Evolutionary conservation across 2,797 vertebrate species (phyloP).

Genomic region (Siniperca obscura): DNA sequence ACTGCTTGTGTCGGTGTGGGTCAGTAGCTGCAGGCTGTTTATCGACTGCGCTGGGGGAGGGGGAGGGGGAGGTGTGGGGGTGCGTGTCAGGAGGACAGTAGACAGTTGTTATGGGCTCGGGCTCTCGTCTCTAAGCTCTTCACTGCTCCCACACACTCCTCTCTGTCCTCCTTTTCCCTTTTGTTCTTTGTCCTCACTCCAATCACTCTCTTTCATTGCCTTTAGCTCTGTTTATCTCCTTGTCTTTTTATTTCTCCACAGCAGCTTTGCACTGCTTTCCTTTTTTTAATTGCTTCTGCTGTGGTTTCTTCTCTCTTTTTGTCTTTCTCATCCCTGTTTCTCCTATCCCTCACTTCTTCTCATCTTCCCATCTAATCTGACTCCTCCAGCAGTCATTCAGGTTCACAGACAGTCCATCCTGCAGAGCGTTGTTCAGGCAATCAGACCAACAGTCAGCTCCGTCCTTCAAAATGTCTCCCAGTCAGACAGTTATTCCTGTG

Average conservation of each 20-base stretch:
- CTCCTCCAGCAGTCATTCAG: slow-evolving; percentile 16
- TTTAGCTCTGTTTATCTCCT: slow-evolving; percentile 42
- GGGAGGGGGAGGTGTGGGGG: slow-evolving; percentile 68
- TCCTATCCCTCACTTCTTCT: background rate
- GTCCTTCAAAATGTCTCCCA: slow-evolving; percentile 30
- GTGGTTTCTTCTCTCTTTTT: background rate
- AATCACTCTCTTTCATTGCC: slow-evolving; percentile 43
- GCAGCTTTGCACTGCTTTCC: slow-evolving; percentile 1
- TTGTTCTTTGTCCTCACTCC: slow-evolving; percentile 53
- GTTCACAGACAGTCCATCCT: slow-evolving; percentile 19
- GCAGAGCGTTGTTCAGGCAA: slow-evolving; percentile 20
- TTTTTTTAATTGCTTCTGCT: slow-evolving; percentile 2
- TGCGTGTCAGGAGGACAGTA: slow-evolving; percentile 70
- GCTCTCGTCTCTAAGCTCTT: slow-evolving; percentile 58
- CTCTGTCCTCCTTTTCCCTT: slow-evolving; percentile 59
- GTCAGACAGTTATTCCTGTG: slow-evolving; percentile 47
- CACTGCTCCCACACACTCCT: slow-evolving; percentile 61
- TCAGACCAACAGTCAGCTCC: slow-evolving; percentile 30
- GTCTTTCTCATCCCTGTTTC: background rate
- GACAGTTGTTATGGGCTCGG: slow-evolving; percentile 71
- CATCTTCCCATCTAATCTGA: background rate
- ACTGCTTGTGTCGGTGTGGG: slow-evolving; percentile 71
- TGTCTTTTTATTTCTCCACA: slow-evolving; percentile 26
- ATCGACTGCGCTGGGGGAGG: slow-evolving; percentile 63
- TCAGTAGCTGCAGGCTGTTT: slow-evolving; percentile 75